These are phyloP conservation scores for Bombus soroeensis DNA, from an alignment of 1,140 invertebrate genomes.

Conservation along the genomic window DNA sequence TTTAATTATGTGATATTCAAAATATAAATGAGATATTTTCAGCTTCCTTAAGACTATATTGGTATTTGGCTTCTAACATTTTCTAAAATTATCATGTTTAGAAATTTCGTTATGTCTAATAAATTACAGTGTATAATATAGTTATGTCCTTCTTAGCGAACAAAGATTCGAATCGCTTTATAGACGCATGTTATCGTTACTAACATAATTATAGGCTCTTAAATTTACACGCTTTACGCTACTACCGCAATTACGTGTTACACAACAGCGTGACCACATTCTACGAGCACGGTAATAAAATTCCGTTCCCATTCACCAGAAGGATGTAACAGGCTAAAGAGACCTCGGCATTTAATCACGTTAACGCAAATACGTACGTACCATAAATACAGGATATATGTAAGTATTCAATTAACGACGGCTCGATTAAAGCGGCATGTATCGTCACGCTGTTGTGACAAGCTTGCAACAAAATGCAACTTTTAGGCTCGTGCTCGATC, in stretches of 20 bases:
- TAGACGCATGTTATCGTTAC: not conserved
- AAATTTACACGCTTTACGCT: not conserved
- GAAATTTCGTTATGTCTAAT: not conserved
- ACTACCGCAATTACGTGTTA: not conserved
- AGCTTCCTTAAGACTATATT: not conserved
- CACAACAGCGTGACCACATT: not conserved
- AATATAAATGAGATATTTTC: not conserved
- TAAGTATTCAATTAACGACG: not conserved
- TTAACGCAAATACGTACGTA: not conserved
- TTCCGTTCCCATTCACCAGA: not conserved
- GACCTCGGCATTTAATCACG: not conserved
- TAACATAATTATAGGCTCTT: not conserved
- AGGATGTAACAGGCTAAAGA: not conserved
- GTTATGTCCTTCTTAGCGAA: no score
- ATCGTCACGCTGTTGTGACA: not conserved
- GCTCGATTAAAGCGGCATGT: not conserved
- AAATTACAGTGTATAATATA: no score
- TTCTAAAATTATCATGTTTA: not conserved
- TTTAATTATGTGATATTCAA: not conserved
- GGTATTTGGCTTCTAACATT: not conserved
- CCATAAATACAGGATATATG: not conserved
- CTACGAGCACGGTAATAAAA: slow-evolving; percentile 5
- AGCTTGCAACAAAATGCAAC: not conserved
- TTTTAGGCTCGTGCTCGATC: no score
- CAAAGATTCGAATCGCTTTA: not conserved